phyloP scores from a whole-genome alignment of 2,888 invertebrate genomes.

The Pardosa pseudoannulata region DNA sequence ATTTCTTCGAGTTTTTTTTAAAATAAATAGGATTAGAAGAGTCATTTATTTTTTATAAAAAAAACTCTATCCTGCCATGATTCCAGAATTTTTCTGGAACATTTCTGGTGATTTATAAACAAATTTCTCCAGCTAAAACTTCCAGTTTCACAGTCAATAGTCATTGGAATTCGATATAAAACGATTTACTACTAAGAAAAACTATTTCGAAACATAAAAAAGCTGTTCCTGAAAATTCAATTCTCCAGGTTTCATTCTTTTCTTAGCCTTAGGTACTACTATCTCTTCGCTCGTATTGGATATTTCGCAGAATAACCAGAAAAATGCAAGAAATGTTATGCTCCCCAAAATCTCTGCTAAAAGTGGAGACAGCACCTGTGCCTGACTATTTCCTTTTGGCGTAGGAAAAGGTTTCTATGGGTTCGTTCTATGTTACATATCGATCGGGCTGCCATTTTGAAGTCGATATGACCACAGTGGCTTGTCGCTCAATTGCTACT shows the following conservation, averaged over 20 bases:
- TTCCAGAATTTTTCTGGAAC: too few relatives aligned
- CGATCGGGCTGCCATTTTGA: background rate
- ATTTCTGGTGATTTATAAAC: background rate
- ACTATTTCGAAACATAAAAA: background rate
- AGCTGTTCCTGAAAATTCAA: background rate
- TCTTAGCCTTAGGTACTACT: background rate
- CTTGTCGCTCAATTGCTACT: background rate
- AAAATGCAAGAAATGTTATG: slow-evolving; percentile 9
- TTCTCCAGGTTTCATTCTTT: background rate
- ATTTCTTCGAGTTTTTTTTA: too few relatives aligned
- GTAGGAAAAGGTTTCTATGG: background rate
- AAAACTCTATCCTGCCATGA: too few relatives aligned
- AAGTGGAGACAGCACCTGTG: background rate
- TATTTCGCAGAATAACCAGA: background rate
- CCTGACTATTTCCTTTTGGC: background rate
- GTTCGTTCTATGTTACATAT: background rate
- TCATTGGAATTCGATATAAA: slow-evolving; percentile 2
- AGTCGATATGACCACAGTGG: background rate
- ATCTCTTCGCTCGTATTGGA: background rate
- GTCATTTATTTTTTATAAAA: too few relatives aligned
- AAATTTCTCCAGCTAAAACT: background rate
- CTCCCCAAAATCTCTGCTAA: background rate
- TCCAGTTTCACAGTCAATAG: background rate
- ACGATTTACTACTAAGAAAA: background rate
- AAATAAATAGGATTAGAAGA: too few relatives aligned